These are phyloP conservation scores for Mus minutoides DNA, from an alignment of 2,797 vertebrate genomes.

Conservation along the genomic window DNA sequence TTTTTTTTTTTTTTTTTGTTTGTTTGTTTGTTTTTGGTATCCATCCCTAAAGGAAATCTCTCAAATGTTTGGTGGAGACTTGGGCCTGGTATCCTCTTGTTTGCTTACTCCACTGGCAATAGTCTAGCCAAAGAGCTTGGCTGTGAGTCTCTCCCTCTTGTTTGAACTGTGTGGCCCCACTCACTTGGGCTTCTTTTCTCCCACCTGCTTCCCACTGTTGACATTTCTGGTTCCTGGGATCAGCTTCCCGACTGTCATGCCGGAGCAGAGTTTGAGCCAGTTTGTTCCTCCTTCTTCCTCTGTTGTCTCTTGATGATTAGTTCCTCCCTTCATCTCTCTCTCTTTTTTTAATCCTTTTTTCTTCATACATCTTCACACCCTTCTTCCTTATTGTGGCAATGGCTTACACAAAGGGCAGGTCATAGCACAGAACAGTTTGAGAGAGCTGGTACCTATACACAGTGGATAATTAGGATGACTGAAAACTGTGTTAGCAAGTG, in stretches of 20 bases:
- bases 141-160: not conserved
- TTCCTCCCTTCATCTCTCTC: not conserved
- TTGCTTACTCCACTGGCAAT: not conserved
- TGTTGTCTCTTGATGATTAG: too few relatives aligned
- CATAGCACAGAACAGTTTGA: not conserved
- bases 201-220: not conserved
- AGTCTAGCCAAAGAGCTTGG: not conserved
- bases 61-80: not conserved
- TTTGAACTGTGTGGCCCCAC: not conserved
- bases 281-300: not conserved
- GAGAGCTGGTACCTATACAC: not conserved
- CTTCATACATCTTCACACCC: not conserved
- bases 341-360: not conserved
- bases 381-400: not conserved
- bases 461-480: not conserved
- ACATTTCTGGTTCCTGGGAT: not conserved
- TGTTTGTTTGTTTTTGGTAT: not conserved
- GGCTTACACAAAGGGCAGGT: not conserved
- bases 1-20: too few relatives aligned
- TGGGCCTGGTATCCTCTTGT: rapidly evolving
- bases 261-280: not conserved
- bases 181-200: not conserved
- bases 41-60: too few relatives aligned
- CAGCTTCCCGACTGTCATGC: not conserved
- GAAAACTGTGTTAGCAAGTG: not conserved